Percentiles rank a stretch among this genome's conserved stretches.
Evolutionary conservation across 2,113 vertebrate species (phyloP).

Genomic region (Corvus moneduloides): DNA sequence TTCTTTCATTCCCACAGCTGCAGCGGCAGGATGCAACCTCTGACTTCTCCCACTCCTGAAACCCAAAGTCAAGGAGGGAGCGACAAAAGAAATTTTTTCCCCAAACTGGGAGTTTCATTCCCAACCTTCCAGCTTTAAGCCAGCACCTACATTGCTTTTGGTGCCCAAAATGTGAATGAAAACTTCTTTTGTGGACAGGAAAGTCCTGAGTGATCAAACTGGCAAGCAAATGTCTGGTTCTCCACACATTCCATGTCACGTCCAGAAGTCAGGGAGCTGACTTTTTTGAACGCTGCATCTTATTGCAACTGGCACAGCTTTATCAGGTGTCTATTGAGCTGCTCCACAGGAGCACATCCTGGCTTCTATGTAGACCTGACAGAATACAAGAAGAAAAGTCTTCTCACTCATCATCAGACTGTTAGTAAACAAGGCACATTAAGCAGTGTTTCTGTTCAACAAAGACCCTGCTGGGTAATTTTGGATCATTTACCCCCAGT

Average conservation of each 20-base stretch:
- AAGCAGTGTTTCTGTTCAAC: conserved; percentile 40
- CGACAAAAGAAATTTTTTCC: background rate
- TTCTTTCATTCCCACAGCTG: background rate
- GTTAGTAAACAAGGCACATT: conserved; percentile 51
- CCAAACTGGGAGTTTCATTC: background rate
- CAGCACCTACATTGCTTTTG: background rate
- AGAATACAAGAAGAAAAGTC: background rate
- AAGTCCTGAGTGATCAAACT: background rate
- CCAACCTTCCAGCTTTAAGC: background rate
- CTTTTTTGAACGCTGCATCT: background rate
- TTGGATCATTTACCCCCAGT: conserved; percentile 60
- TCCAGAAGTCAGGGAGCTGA: background rate
- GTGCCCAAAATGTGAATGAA: background rate
- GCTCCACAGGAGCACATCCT: background rate
- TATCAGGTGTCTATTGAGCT: background rate
- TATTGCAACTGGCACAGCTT: background rate
- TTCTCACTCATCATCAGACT: conserved; percentile 24
- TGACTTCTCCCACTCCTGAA: background rate
- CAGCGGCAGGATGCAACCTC: background rate
- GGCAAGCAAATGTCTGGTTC: background rate
- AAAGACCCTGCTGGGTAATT: conserved; percentile 58
- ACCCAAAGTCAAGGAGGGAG: background rate
- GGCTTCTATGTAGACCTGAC: background rate
- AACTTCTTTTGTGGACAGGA: background rate
- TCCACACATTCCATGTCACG: background rate